These are phyloP conservation scores for Cirrhinus molitorella DNA, from an alignment of 2,797 vertebrate genomes.

Conservation along the genomic window DNA sequence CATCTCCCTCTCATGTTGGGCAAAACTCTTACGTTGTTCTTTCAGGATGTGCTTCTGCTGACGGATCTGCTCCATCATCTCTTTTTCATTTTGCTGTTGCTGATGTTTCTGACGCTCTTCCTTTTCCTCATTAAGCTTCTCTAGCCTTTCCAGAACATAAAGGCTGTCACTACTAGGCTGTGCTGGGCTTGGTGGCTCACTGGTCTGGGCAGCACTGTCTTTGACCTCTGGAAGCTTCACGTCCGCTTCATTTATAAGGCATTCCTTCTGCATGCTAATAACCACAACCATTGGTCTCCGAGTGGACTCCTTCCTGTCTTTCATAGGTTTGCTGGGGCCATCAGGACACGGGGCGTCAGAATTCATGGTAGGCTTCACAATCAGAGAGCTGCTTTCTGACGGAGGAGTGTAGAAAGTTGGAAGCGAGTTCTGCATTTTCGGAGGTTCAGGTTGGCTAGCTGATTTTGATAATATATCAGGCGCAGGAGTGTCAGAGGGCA, in stretches of 20 bases:
- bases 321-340: conserved; percentile 60
- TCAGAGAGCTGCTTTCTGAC: conserved; percentile 70
- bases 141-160: conserved; percentile 79
- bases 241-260: conserved; percentile 33
- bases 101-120: conserved; percentile 88
- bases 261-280: conserved; percentile 83
- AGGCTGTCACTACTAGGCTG: conserved; percentile 49
- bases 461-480: conserved; percentile 46
- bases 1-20: conserved; percentile 79
- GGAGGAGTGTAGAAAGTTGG: conserved; percentile 92
- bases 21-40: conserved; percentile 82
- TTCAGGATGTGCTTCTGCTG: conserved; percentile 60
- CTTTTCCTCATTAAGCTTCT: conserved; percentile 87
- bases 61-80: conserved; percentile 88
- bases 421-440: conserved; percentile 75
- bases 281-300: conserved; percentile 81
- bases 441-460: conserved; percentile 45
- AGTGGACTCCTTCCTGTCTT: conserved; percentile 67
- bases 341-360: conserved; percentile 62
- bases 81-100: conserved; percentile 81
- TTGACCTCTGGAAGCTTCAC: conserved; percentile 44
- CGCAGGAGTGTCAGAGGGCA: background rate
- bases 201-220: conserved; percentile 52
- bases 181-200: conserved; percentile 35
- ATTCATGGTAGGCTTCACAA: conserved; percentile 15